Conservation (phyloP, 2,113 vertebrate species). For the Nannobrachium achirus region DNA sequence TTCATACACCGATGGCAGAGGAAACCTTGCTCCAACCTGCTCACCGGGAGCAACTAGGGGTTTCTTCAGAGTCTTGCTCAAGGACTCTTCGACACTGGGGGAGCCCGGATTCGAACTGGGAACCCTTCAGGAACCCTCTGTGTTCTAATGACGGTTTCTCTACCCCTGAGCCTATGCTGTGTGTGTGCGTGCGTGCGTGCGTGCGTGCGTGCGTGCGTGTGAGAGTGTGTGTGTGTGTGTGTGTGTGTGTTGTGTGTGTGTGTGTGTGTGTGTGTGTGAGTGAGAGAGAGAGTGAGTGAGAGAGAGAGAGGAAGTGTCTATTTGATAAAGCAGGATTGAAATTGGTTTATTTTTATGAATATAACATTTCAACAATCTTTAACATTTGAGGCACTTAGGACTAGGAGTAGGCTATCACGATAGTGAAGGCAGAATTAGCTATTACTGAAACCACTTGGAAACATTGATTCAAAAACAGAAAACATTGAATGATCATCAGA, state of each 20-base stretch:
- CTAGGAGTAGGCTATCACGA: conserved; percentile 40
- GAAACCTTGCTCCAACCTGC: too few relatives aligned
- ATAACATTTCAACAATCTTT: conserved; percentile 67
- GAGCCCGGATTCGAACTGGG: too few relatives aligned
- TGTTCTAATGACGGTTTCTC: too few relatives aligned
- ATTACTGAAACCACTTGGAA: conserved; percentile 42
- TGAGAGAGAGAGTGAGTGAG: conserved; percentile 12
- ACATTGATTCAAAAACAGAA: conserved; percentile 30
- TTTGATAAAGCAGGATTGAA: conserved; percentile 34
- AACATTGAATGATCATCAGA: conserved; percentile 31
- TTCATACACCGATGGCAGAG: too few relatives aligned
- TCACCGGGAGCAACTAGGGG: too few relatives aligned
- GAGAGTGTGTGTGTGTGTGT: neutral
- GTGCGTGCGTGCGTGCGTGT: neutral
- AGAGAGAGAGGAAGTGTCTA: conserved; percentile 3
- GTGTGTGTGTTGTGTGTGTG: neutral
- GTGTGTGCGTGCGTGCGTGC: neutral
- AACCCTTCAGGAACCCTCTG: too few relatives aligned
- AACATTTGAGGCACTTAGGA: conserved; percentile 73
- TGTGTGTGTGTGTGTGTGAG: neutral
- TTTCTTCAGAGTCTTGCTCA: too few relatives aligned
- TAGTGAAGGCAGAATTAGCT: conserved; percentile 59
- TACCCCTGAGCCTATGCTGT: too few relatives aligned
- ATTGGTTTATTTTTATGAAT: conserved; percentile 61
- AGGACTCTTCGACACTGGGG: too few relatives aligned